Evolutionary conservation across 2,888 invertebrate genomes (phyloP).

Genomic region (Drosophila mimica): DNA sequence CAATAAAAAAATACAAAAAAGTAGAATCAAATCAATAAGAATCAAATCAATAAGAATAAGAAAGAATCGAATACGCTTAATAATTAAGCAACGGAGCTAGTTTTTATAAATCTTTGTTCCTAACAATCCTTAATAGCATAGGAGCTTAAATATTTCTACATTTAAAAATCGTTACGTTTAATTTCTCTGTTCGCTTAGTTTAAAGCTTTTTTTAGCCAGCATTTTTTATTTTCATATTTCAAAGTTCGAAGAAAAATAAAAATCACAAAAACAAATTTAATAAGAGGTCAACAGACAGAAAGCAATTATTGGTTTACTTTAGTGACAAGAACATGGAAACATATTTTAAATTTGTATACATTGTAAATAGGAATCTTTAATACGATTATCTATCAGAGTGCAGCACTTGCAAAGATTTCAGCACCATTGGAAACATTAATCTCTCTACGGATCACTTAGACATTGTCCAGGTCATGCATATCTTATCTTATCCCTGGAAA

Average conservation of each 20-base stretch:
- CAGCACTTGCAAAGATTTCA: background rate
- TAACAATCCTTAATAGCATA: no score
- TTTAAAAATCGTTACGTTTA: background rate
- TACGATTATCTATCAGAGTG: background rate
- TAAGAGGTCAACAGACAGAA: background rate
- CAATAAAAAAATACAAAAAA: background rate
- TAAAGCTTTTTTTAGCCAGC: background rate
- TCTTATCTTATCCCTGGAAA: conserved; percentile 34
- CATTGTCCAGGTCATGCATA: conserved; percentile 52
- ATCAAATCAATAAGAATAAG: background rate
- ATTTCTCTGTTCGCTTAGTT: background rate
- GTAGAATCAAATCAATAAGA: background rate
- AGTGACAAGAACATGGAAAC: background rate
- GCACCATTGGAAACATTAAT: background rate
- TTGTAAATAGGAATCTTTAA: background rate
- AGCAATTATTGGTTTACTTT: background rate
- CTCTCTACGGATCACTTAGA: background rate
- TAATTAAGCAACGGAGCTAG: background rate
- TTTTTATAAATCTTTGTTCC: background rate
- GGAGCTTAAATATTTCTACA: rapidly evolving
- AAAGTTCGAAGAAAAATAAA: background rate
- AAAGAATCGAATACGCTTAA: background rate
- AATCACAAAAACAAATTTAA: no score
- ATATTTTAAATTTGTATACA: background rate
- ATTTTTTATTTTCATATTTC: background rate